Conservation (phyloP, 2,888 invertebrate genomes). For the Conomelus anceps region DNA sequence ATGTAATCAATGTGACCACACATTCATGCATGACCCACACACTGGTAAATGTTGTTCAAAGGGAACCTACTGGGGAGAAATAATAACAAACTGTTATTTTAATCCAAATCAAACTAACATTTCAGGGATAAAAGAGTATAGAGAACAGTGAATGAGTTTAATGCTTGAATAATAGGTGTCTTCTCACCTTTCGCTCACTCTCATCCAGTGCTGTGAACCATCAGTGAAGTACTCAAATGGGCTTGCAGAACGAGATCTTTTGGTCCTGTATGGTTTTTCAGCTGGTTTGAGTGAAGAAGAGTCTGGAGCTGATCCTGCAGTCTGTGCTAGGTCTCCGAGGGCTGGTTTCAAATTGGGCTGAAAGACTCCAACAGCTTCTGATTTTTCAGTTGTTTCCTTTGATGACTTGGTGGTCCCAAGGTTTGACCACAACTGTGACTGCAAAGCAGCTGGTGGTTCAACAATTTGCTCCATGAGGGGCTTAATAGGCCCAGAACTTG, state of each 20-base stretch:
- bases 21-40: too few species aligned
- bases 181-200: neutral
- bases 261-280: neutral
- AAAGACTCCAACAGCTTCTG: neutral
- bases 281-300: neutral
- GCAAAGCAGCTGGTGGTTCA: neutral
- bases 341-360: neutral
- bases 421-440: neutral
- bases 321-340: neutral
- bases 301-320: neutral
- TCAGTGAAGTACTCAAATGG: neutral
- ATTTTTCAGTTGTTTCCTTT: too few species aligned
- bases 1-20: too few species aligned
- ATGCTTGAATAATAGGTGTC: neutral
- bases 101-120: too few species aligned
- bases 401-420: neutral
- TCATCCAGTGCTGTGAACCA: neutral
- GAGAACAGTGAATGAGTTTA: neutral
- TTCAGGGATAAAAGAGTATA: too few species aligned
- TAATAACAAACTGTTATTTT: too few species aligned
- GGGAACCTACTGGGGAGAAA: too few species aligned
- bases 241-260: neutral
- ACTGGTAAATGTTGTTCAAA: too few species aligned
- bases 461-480: neutral
- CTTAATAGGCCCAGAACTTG: neutral